phyloP scores from a whole-genome alignment of 2,888 invertebrate genomes.

The Drosophila anomelani region DNA sequence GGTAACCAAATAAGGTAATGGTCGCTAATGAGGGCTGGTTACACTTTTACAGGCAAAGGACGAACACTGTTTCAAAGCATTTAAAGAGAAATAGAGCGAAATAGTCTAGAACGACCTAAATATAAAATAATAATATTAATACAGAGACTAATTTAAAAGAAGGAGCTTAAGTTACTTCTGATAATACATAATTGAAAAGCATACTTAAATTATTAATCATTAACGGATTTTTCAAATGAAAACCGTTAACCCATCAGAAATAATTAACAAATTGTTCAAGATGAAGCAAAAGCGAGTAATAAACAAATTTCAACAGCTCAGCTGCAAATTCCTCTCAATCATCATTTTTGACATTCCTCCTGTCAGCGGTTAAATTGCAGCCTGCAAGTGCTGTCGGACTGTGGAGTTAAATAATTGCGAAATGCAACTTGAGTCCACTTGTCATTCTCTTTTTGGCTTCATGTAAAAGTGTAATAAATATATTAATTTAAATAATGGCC shows the following conservation, averaged over 20 bases:
- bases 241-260: too few species aligned
- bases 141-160: too few species aligned
- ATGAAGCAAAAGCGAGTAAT: background rate
- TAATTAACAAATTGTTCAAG: background rate
- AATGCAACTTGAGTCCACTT: constrained; percentile 17
- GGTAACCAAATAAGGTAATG: too few species aligned
- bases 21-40: too few species aligned
- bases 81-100: too few species aligned
- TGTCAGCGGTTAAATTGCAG: background rate
- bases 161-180: background rate
- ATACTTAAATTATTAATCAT: background rate
- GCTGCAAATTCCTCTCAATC: constrained; percentile 4
- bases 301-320: background rate
- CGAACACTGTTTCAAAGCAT: too few species aligned
- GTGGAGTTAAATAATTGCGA: constrained; percentile 14
- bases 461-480: constrained; percentile 61
- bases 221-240: background rate
- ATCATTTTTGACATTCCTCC: constrained; percentile 5
- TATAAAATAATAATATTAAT: background rate
- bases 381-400: background rate
- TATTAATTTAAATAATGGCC: constrained; percentile 62
- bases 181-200: background rate
- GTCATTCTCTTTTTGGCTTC: constrained; percentile 22
- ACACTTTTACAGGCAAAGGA: background rate
- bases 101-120: too few species aligned